A percentile compares a stretch with the other conserved stretches of the same genome.
phyloP scores from a whole-genome alignment of 2,113 vertebrate genomes.

The Telmatochromis sp. region DNA sequence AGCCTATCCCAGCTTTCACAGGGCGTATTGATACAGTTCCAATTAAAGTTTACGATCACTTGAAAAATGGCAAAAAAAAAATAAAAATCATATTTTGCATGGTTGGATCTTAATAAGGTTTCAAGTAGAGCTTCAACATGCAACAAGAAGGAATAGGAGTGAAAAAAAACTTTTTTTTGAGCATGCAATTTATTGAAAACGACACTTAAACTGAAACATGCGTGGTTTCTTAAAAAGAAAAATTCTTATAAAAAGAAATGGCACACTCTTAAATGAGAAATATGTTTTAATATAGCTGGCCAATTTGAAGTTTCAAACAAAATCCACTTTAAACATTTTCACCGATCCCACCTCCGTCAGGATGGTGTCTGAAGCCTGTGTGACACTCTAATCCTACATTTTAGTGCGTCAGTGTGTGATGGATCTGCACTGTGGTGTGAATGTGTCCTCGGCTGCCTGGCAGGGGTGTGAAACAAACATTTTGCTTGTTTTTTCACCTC shows the following conservation, averaged over 20 bases:
- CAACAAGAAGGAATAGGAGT: neutral
- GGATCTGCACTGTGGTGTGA: neutral
- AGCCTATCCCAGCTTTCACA: neutral
- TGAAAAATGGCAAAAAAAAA: neutral
- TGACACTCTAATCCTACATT: neutral
- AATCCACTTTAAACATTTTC: neutral
- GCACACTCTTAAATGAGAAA: neutral
- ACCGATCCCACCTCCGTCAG: neutral
- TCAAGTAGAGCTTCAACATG: neutral
- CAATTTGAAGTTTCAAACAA: neutral
- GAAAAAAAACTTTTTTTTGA: neutral
- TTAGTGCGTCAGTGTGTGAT: neutral
- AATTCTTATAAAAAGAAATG: neutral
- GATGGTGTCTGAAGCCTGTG: neutral
- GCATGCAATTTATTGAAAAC: no score
- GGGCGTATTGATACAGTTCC: neutral
- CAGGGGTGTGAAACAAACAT: neutral
- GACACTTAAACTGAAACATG: no score
- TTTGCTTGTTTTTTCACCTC: neutral
- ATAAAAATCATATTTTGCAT: neutral
- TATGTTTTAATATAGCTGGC: neutral
- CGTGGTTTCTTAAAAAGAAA: neutral
- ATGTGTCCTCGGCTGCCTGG: neutral
- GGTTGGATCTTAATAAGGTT: neutral
- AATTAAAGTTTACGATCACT: neutral